phyloP scores from a whole-genome alignment of 2,888 invertebrate species.

The Tetrapedia diversipes region DNA sequence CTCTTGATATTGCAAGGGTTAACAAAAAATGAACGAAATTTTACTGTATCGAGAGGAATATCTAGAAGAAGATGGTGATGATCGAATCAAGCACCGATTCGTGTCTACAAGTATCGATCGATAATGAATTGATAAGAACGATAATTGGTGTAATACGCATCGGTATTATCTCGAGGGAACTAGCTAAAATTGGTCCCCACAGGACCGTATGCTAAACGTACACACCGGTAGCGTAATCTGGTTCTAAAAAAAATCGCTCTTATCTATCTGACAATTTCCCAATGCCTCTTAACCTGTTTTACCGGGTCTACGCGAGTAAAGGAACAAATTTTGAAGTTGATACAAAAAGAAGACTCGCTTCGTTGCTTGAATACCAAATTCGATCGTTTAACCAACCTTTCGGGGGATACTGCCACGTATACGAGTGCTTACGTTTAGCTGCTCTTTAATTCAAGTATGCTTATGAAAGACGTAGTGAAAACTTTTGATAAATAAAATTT shows the following conservation, averaged over 20 bases:
- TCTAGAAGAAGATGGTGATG: not conserved
- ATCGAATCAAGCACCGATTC: not conserved
- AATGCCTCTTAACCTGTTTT: not conserved
- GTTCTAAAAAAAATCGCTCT: not conserved
- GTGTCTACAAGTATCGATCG: not conserved
- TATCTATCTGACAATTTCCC: not conserved
- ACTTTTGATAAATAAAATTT: too few species aligned
- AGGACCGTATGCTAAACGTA: not conserved
- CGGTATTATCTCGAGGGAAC: not conserved
- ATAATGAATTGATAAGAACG: conserved; percentile 5
- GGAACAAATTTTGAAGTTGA: too few species aligned
- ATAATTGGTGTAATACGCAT: not conserved
- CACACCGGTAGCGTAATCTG: not conserved
- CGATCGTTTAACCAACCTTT: too few species aligned
- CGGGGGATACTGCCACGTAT: too few species aligned
- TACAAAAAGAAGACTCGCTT: too few species aligned
- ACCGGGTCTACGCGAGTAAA: too few species aligned
- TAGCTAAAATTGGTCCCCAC: not conserved
- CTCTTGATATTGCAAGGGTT: too few species aligned
- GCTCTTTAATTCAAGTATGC: too few species aligned
- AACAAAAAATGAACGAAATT: too few species aligned
- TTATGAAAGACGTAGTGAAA: too few species aligned
- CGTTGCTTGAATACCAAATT: too few species aligned
- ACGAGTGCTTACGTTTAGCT: too few species aligned
- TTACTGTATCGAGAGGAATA: not conserved